A percentile compares a stretch with the other conserved stretches of the same genome.
These are phyloP conservation scores for Hyposmocoma kahamanoa DNA, from an alignment of 1,140 invertebrate genomes.

Conservation along the genomic window DNA sequence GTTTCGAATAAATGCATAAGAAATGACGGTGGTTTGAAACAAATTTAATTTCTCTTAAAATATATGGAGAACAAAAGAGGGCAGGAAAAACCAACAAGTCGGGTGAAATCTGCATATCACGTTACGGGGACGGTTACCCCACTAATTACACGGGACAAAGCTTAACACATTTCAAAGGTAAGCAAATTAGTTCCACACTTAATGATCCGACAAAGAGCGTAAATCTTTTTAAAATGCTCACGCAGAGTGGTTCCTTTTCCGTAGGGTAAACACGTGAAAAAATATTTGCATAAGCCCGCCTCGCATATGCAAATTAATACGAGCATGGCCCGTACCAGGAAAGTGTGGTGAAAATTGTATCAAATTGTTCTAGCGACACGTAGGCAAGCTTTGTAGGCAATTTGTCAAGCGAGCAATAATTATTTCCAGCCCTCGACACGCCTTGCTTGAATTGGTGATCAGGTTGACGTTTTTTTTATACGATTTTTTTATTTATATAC, in stretches of 20 bases:
- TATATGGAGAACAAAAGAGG: too few relatives aligned
- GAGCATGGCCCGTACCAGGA: conserved; percentile 43
- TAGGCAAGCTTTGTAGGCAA: conserved; percentile 56
- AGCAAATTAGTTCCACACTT: conserved; percentile 71
- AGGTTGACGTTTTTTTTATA: not conserved
- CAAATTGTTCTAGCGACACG: conserved; percentile 66
- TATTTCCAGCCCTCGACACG: conserved; percentile 40
- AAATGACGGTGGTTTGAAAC: too few relatives aligned
- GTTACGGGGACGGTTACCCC: conserved; percentile 51
- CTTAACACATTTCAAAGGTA: conserved; percentile 71
- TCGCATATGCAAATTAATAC: conserved; percentile 60
- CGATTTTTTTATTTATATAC: too few relatives aligned
- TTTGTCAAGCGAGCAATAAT: conserved; percentile 68
- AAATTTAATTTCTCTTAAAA: too few relatives aligned
- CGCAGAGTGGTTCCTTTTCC: conserved; percentile 61
- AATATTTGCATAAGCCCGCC: conserved; percentile 67
- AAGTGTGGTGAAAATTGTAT: conserved; percentile 68
- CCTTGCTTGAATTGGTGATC: not conserved
- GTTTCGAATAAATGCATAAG: too few relatives aligned
- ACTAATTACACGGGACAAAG: conserved; percentile 61
- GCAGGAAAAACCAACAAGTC: conserved; percentile 24
- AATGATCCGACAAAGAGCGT: conserved; percentile 71
- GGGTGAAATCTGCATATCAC: conserved; percentile 56
- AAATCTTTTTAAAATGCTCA: conserved; percentile 70
- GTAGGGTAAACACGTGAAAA: conserved; percentile 64